Percentiles rank a stretch among this genome's conserved stretches.
phyloP scores from a whole-genome alignment of 1,140 invertebrate species.

The Metopolophium dirhodum region DNA sequence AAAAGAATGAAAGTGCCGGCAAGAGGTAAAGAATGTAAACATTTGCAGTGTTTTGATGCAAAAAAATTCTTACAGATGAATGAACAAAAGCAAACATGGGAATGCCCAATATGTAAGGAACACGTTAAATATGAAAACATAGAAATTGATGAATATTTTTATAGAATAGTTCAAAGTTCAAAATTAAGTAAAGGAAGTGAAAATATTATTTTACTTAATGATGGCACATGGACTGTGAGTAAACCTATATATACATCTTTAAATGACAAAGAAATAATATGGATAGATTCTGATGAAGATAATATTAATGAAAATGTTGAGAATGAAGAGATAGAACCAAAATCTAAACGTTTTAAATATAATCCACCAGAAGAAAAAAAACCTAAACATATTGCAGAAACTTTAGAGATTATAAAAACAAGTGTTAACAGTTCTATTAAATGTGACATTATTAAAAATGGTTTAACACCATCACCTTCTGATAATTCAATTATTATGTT shows the following conservation, averaged over 20 bases:
- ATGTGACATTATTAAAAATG: not conserved
- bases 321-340: not conserved
- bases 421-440: not conserved
- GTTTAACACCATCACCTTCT: not conserved
- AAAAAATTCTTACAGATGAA: slow-evolving; percentile 97
- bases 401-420: not conserved
- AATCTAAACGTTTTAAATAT: not conserved
- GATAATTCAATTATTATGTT: not conserved
- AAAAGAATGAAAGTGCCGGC: slow-evolving; percentile 92
- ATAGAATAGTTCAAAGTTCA: slow-evolving; percentile 12
- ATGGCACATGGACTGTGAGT: slow-evolving; percentile 18
- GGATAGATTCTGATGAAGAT: not conserved
- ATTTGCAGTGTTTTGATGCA: slow-evolving; percentile 98
- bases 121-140: slow-evolving; percentile 30
- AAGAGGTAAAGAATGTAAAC: slow-evolving; percentile 87
- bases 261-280: slow-evolving; percentile 16
- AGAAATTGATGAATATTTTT: slow-evolving; percentile 44
- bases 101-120: slow-evolving; percentile 96
- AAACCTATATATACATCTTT: not conserved
- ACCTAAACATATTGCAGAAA: not conserved
- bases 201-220: slow-evolving; percentile 28
- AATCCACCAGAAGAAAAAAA: not conserved
- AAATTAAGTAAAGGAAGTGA: not conserved
- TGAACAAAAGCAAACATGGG: slow-evolving; percentile 97
- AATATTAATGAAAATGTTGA: too few relatives aligned